Conservation (phyloP, 2,888 invertebrate genomes). For the Lordiphosa andalusiaca region DNA sequence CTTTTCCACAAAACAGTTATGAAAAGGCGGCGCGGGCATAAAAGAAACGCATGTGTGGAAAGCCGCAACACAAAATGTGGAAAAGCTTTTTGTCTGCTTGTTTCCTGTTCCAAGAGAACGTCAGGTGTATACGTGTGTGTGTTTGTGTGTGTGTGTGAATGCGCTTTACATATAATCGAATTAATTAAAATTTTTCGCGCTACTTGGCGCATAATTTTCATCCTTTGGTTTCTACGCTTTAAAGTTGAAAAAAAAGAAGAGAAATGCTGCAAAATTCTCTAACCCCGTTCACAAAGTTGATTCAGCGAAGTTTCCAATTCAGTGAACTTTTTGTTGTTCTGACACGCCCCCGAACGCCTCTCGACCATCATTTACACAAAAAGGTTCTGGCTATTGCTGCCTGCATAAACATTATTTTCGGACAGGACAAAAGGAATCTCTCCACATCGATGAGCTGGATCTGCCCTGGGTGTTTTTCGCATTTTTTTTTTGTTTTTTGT, state of each 20-base stretch:
- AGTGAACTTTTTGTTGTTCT: slow-evolving; percentile 68
- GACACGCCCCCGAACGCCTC: slow-evolving; percentile 16
- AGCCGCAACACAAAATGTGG: slow-evolving; percentile 39
- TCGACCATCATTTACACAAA: slow-evolving; percentile 11
- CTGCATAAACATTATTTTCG: slow-evolving; percentile 43
- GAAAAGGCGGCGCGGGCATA: not conserved
- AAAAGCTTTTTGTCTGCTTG: slow-evolving; percentile 58
- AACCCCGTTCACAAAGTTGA: slow-evolving; percentile 29
- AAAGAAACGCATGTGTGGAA: slow-evolving; percentile 1
- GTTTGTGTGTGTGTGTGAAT: slow-evolving; percentile 40
- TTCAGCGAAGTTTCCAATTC: slow-evolving; percentile 69
- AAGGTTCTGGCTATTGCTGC: slow-evolving; percentile 16
- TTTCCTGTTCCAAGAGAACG: slow-evolving; percentile 18
- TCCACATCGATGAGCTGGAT: slow-evolving; percentile 17
- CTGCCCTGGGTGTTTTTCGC: slow-evolving; percentile 3
- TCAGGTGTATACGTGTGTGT: slow-evolving; percentile 13
- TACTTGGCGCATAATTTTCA: slow-evolving; percentile 28
- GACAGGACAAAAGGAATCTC: slow-evolving; percentile 29
- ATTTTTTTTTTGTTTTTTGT: no score
- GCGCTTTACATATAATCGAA: slow-evolving; percentile 64
- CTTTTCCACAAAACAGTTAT: slow-evolving; percentile 24
- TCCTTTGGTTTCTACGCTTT: slow-evolving; percentile 2
- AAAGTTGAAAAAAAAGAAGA: not conserved
- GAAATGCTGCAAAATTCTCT: not conserved
- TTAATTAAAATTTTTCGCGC: slow-evolving; percentile 68